Base-by-base conservation (phyloP, 2,888 invertebrate genomes). In the Temnothorax unifasciatus region DNA sequence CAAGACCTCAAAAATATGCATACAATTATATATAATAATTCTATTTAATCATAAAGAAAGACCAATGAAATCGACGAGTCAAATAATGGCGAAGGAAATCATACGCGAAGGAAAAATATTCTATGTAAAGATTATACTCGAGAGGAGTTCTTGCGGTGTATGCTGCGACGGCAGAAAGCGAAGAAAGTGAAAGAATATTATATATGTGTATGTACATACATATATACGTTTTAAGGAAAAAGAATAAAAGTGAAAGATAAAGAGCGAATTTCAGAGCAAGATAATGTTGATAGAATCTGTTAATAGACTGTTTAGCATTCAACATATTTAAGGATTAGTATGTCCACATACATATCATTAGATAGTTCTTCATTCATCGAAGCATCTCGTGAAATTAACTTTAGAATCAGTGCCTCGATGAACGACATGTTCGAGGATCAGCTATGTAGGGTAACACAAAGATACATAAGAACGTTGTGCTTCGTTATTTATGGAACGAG, bases 321-420 rank as follows among this genome's bases (percentile, higher is more conserved):
- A 68, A 73, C 84, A 44, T 18, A 69, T 84, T 79, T 81, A 76
- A 84, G 54, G 63, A 66, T 82, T 85, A 89, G 76, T 85, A 82
- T 85, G 52, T 84, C 83, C 85, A 86, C 89, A 47, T 25, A 89
- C 88, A 89, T 89, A 89, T 89, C 89, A 89, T 86, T 89, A 89
- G 88, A 74, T 88, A 83, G 83, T 85, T 86, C 71, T 57, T 77
- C 81, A 82, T 47, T 83, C 68, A 82, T 83, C 76, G 76, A 79
- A 68, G 44, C 13, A 47, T 68, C 34, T 21, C 68, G 69, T 82
- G 69, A 85, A 88, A 82, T 86, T 87, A 86, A 88, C 79, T 79
- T 84, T 89, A 89, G 89, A 59, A 89, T 89, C 86, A 89, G 84
- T 89, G 89, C 89, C 88, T 88, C 87, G 71, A 82, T 61, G 74